These are phyloP conservation scores for Pteromalus puparum DNA, from an alignment of 1,140 invertebrate genomes.

Conservation along the genomic window DNA sequence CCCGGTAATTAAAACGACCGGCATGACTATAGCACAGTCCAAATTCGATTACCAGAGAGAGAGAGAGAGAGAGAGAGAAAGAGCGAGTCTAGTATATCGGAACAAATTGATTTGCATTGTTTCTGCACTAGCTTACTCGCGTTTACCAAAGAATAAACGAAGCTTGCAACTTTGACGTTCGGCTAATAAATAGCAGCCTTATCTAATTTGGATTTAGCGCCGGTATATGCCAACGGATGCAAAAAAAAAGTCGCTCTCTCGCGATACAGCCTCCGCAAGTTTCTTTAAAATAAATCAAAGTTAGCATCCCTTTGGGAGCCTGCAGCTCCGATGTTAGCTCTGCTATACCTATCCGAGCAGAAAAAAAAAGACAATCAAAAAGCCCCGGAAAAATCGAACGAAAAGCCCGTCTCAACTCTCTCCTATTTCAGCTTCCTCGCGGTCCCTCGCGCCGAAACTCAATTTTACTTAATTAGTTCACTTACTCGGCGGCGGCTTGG, in stretches of 20 bases:
- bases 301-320: slow-evolving; percentile 8
- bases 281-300: slow-evolving; percentile 39
- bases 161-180: no score
- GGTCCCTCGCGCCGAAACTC: slow-evolving; percentile 37
- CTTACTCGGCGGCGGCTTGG: slow-evolving; percentile 10
- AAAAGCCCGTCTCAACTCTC: neutral
- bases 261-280: neutral
- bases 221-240: no score
- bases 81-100: no score
- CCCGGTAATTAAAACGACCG: slow-evolving; percentile 49
- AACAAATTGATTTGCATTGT: no score
- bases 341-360: no score
- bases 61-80: no score
- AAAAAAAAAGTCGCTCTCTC: neutral
- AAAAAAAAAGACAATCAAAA: slow-evolving; percentile 39
- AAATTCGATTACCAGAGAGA: no score
- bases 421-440: neutral
- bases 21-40: no score
- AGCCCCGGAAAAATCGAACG: slow-evolving; percentile 30
- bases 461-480: slow-evolving; percentile 52
- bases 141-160: no score
- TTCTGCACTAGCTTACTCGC: no score
- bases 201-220: neutral
- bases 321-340: neutral
- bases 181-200: no score